These are phyloP conservation scores for Drosophila siamana DNA, from an alignment of 2,888 invertebrate species.

Conservation along the genomic window DNA sequence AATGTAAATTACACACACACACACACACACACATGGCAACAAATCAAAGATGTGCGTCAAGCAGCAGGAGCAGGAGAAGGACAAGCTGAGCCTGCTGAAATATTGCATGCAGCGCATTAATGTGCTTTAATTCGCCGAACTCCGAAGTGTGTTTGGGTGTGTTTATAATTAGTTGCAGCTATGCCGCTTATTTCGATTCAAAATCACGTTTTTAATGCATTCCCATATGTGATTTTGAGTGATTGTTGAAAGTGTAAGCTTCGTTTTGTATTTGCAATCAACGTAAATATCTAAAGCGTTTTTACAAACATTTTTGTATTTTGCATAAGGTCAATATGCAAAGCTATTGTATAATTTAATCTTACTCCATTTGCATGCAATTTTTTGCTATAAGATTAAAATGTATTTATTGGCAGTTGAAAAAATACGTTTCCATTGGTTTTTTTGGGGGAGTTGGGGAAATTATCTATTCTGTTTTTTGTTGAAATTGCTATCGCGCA, in stretches of 20 bases:
- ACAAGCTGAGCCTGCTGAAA: neutral
- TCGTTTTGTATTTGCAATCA: too few species aligned
- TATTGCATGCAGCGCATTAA: neutral
- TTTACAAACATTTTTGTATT: too few species aligned
- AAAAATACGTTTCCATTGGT: constrained; percentile 13
- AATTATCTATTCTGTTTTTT: constrained; percentile 4
- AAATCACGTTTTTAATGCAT: too few species aligned
- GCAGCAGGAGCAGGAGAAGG: neutral
- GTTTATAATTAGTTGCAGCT: neutral
- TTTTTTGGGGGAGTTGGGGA: neutral
- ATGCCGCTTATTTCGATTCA: too few species aligned
- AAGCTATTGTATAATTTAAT: too few species aligned
- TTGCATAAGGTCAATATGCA: too few species aligned
- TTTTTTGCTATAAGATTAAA: neutral
- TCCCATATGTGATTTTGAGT: too few species aligned
- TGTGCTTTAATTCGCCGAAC: constrained; percentile 1
- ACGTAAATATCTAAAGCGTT: too few species aligned
- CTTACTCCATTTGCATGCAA: too few species aligned
- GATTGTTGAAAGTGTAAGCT: too few species aligned
- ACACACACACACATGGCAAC: neutral
- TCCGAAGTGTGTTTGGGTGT: too few species aligned
- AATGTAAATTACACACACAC: constrained; percentile 14
- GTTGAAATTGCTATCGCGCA: too few species aligned
- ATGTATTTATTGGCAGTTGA: constrained; percentile 14
- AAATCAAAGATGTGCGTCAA: neutral